These are phyloP conservation scores for Zenarchopterus dispar DNA, from an alignment of 2,797 vertebrate species.

Conservation along the genomic window DNA sequence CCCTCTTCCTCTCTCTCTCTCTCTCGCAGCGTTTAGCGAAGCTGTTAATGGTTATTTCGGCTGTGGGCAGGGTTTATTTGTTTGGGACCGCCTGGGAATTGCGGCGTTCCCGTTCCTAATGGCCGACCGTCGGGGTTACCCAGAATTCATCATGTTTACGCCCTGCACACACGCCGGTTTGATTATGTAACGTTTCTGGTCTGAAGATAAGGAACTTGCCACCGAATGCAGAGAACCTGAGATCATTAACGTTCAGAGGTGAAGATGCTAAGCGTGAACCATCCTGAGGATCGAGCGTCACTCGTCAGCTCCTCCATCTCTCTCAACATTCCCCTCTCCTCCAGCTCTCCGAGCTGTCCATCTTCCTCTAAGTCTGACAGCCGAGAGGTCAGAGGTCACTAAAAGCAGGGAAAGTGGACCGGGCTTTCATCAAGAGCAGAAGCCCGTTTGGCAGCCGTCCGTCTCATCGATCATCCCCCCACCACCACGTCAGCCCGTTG, in stretches of 20 bases:
- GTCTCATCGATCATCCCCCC: too few species aligned
- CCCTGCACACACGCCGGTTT: neutral
- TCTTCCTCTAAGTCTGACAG: constrained; percentile 16
- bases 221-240: neutral
- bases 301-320: neutral
- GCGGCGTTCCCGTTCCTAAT: constrained; percentile 62
- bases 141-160: constrained; percentile 66
- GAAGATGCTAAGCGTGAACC: neutral
- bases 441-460: constrained; percentile 46
- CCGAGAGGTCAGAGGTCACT: constrained; percentile 58
- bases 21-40: constrained; percentile 53
- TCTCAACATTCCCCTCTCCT: constrained; percentile 1
- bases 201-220: constrained; percentile 7
- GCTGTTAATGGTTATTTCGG: constrained; percentile 75
- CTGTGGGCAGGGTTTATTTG: constrained; percentile 72
- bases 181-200: constrained; percentile 48
- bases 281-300: neutral
- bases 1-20: neutral
- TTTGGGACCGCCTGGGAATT: constrained; percentile 68
- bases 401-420: constrained; percentile 59
- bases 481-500: too few species aligned
- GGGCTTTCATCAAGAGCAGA: constrained; percentile 37
- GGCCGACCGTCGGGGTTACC: constrained; percentile 46
- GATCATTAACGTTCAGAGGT: constrained; percentile 3
- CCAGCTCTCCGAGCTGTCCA: constrained; percentile 6